Evolutionary conservation across 2,113 vertebrate genomes (phyloP).

Genomic region (Empidonax traillii): DNA sequence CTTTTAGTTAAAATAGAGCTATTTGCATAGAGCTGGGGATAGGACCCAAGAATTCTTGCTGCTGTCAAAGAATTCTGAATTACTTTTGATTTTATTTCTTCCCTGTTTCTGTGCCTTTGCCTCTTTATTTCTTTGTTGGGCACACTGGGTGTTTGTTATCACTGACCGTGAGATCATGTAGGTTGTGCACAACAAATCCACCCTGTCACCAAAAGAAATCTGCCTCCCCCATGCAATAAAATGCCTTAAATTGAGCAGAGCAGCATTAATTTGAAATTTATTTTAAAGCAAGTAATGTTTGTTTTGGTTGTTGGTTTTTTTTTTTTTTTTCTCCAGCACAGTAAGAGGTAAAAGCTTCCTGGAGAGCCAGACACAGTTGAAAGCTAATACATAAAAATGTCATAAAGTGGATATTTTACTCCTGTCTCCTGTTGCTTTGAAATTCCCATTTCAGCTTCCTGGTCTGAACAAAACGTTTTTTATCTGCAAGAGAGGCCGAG

Average conservation of each 20-base stretch:
- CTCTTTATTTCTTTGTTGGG: neutral
- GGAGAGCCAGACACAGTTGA: neutral
- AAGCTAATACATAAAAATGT: neutral
- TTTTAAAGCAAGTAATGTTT: neutral
- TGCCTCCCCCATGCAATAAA: neutral
- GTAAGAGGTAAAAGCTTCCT: neutral
- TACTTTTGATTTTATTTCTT: neutral
- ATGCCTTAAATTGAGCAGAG: neutral
- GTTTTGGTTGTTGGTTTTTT: too few relatives aligned
- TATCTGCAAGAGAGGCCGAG: neutral
- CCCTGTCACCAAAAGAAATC: neutral
- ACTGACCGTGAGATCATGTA: accelerated
- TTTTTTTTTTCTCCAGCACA: neutral
- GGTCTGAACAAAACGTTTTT: neutral
- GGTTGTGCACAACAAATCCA: neutral
- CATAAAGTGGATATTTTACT: neutral
- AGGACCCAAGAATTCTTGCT: neutral
- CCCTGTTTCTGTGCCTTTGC: neutral
- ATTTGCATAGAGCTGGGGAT: neutral
- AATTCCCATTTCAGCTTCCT: neutral
- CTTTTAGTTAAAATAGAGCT: slow-evolving; percentile 1
- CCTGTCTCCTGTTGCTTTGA: neutral
- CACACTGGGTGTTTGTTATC: neutral
- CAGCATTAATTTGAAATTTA: neutral
- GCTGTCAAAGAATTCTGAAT: neutral